Base-by-base conservation (phyloP, 2,797 vertebrate species). In the Nyctibius grandis region DNA sequence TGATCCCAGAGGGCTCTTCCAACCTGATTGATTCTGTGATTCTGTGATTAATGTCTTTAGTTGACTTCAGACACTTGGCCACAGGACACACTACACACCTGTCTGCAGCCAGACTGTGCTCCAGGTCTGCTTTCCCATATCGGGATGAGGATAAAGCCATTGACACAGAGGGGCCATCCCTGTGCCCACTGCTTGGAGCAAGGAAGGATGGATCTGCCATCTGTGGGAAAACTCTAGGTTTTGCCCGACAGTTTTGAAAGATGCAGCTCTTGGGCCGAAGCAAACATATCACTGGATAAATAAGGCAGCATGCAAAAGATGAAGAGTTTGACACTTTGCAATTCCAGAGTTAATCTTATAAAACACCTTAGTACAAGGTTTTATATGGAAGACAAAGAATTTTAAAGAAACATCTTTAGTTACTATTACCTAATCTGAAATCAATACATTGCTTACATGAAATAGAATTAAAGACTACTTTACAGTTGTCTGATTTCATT, bases 341-440 rank as follows among this genome's bases (percentile, higher is more conserved):
- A 9, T 63, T 51, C 33, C 51, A 73, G 65, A 73, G 40, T 47
- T 68, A 70, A 48, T 68, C 31, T 54, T 33, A 47, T 15, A 48
- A 67, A 82, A 59, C 0, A 1, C 25, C 65, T 82, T 36, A 64
- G 81, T 25, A 48, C 0, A 0, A 89, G 61, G 14, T 48, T 94
- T 86, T 47, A 48, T 59, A 25, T 11, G 25, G 60, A 83, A 90
- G 73, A 80, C 42, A 86, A 81, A 94, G 60, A 54, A 47, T 79
- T 84, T 60, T 12, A 65, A 75, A 67, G 63, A n/a, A 79, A 56
- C 20, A n/a, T 79, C 50, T 87, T 79, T 63, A 31, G 54, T 70
- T 75, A 40, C 78, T 15, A 22, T 70, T 79, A 28, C 78, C 87
- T 92, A 79, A 94, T 70, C 87, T 87, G 86, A 92, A 92, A 92